These are phyloP conservation scores for Garrulus glandarius DNA, from an alignment of 2,797 vertebrate species.

Conservation along the genomic window DNA sequence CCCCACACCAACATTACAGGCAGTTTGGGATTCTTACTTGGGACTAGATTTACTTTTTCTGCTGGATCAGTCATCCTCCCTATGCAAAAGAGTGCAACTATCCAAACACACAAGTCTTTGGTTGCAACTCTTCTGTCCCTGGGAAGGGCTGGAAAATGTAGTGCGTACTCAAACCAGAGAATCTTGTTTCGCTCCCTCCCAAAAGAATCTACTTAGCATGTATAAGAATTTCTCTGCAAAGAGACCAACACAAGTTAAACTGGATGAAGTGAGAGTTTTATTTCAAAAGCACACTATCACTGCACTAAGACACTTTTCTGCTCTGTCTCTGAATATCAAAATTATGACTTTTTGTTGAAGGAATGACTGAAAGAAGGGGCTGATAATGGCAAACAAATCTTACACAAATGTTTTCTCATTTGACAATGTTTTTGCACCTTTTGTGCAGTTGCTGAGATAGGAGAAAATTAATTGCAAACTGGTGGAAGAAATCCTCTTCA, in stretches of 20 bases:
- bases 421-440: neutral
- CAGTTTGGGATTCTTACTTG: neutral
- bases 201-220: neutral
- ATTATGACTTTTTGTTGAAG: neutral
- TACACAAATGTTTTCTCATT: neutral
- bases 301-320: neutral
- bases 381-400: neutral
- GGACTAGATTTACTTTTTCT: neutral
- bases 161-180: neutral
- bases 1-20: neutral
- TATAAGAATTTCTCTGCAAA: neutral
- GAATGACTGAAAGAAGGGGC: neutral
- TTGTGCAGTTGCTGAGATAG: neutral
- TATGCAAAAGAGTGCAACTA: neutral
- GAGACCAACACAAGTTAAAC: neutral
- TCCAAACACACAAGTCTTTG: neutral
- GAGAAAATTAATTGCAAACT: neutral
- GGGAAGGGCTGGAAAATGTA: neutral
- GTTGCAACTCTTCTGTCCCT: neutral
- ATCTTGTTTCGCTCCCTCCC: neutral
- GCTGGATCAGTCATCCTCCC: neutral
- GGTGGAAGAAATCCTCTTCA: neutral
- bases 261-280: neutral
- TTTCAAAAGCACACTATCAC: neutral
- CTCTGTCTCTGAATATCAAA: neutral